Evolutionary conservation across 2,797 vertebrate species (phyloP), one percentile per base, ranked within the genome.

Genomic region (Varecia variegata): DNA sequence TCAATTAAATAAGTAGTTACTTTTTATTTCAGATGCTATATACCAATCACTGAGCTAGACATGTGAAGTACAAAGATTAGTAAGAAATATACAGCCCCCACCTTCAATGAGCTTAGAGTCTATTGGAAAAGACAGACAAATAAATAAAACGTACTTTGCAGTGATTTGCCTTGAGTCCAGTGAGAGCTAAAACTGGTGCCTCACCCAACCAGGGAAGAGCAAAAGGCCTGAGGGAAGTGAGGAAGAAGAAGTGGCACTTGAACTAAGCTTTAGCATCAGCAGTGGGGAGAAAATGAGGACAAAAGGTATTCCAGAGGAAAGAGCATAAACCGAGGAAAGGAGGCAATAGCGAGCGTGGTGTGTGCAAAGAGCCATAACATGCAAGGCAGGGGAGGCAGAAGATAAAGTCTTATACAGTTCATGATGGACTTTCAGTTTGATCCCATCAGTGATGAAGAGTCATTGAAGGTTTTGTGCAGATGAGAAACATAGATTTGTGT

Each of bases 1-100:
- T 83, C 58, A 93, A 80, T 80, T 80, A 90, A 80, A 77, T 80
- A 82, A 76, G 79, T 14, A 70, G 35, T 58, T 94, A 92, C 45
- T 85, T 82, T 52, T 94, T 93, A 79, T 73, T 90, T 73, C 35
- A 86, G 17, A 43, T 83, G 18, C 43, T 74, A 30, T 67, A 10
- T 82, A 80, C 17, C 20, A 56, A 84, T 30, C 52, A 54, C 60
- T 88, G 18, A 45, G 3, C n/a, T 54, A 82, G 76, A 90, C 15
- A 62, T 70, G 17, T 1, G 54, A 85, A 95, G 47, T 9, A 7
- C 43, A 92, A 84, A 79, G 47, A 4, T 93, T 81, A 77, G 65
- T 40, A 77, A 85, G 21, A 89, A 83, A 83, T 43, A 83, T 27
- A 84, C 56, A 50, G 17, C 8, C 5, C 82, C 45, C 86, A 67